Evolutionary conservation across 2,888 invertebrate species (phyloP).

Genomic region (Callosobruchus maculatus): DNA sequence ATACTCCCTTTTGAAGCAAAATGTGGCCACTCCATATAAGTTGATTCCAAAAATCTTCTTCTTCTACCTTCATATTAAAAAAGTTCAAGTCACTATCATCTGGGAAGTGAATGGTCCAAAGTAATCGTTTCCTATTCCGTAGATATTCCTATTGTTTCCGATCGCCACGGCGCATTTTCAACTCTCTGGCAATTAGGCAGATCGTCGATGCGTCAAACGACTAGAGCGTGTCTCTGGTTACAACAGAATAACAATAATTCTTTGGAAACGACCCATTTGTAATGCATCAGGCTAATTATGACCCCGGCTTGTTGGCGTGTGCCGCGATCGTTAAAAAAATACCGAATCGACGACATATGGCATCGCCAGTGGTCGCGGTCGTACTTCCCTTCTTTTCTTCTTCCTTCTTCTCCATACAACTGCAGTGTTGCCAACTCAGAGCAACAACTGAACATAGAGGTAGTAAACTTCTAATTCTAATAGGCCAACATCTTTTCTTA

Average conservation of each 20-base stretch:
- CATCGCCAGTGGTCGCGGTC: conserved; percentile 18
- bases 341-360: conserved; percentile 25
- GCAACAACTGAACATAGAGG: too few species aligned
- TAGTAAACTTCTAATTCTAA: too few species aligned
- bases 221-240: conserved; percentile 29
- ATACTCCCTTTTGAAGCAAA: too few species aligned
- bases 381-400: neutral
- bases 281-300: conserved; percentile 26
- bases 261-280: conserved; percentile 20
- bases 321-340: conserved; percentile 20
- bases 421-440: neutral
- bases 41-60: too few species aligned
- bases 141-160: neutral
- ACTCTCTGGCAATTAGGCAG: neutral
- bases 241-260: conserved; percentile 22
- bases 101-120: too few species aligned
- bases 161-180: neutral
- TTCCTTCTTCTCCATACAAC: neutral
- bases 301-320: conserved; percentile 22
- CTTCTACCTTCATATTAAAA: too few species aligned
- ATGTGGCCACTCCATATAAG: too few species aligned
- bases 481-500: too few species aligned
- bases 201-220: conserved; percentile 25
- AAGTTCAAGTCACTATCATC: too few species aligned
- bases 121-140: too few species aligned